Evolutionary conservation across 2,888 invertebrate species (phyloP).

Genomic region (Xestoiulus laeticollis): DNA sequence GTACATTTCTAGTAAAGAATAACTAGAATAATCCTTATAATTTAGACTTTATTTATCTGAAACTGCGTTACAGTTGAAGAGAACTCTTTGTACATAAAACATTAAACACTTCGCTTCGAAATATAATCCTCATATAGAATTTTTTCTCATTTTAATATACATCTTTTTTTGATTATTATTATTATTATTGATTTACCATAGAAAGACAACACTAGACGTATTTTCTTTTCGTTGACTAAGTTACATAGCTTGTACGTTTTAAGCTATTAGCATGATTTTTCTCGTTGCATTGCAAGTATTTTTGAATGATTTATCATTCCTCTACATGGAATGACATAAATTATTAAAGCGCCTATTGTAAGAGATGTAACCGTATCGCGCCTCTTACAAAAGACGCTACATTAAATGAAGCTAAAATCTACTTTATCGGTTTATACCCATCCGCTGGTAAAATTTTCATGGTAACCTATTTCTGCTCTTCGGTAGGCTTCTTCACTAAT

Average conservation of each 20-base stretch:
- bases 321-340: not conserved
- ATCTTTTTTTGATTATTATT: not conserved
- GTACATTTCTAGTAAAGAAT: not conserved
- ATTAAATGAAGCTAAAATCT: not conserved
- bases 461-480: not conserved
- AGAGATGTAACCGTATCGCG: not conserved
- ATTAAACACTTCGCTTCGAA: slow-evolving; percentile 18
- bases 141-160: slow-evolving; percentile 3
- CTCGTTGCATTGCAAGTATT: slow-evolving; percentile 18
- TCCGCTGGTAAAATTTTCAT: slow-evolving; percentile 48
- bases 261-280: slow-evolving; percentile 22
- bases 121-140: slow-evolving; percentile 26
- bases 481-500: slow-evolving; percentile 49
- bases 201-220: slow-evolving; percentile 18
- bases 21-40: not conserved
- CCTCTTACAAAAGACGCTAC: not conserved
- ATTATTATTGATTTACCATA: slow-evolving; percentile 27
- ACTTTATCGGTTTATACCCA: slow-evolving; percentile 46
- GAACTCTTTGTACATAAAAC: slow-evolving; percentile 40
- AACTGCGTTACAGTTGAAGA: slow-evolving; percentile 1
- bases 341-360: not conserved
- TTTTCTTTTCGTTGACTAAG: slow-evolving; percentile 1
- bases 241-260: not conserved
- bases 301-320: slow-evolving; percentile 1
- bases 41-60: slow-evolving; percentile 36